phyloP scores from a whole-genome alignment of 2,888 invertebrate genomes.

The Ophion obscuratus region DNA sequence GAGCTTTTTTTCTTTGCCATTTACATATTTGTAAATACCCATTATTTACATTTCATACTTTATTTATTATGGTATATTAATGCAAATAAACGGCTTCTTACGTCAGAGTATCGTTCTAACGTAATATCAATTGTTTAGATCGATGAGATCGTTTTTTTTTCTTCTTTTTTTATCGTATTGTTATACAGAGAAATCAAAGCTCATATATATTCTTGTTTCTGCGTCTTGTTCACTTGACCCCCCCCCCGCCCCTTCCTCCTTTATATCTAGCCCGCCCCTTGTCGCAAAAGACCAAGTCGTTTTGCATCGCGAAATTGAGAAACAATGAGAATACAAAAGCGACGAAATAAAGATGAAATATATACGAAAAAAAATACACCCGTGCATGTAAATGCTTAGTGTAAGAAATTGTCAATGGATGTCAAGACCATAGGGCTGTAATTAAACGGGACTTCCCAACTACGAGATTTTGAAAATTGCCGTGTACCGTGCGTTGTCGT shows the following conservation, averaged over 20 bases:
- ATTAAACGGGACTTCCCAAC: slow-evolving; percentile 71
- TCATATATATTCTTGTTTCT: slow-evolving; percentile 75
- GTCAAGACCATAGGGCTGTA: slow-evolving; percentile 72
- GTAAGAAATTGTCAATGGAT: slow-evolving; percentile 74
- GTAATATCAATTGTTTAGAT: slow-evolving; percentile 83
- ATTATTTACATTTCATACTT: slow-evolving; percentile 83
- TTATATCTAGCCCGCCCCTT: slow-evolving; percentile 38
- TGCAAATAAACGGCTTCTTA: slow-evolving; percentile 73
- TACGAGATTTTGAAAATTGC: slow-evolving; percentile 71
- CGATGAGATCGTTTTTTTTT: slow-evolving; percentile 70
- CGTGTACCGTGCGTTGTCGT: slow-evolving; percentile 40
- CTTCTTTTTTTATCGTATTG: slow-evolving; percentile 71
- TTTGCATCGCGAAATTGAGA: slow-evolving; percentile 57
- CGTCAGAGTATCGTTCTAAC: slow-evolving; percentile 80
- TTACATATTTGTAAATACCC: slow-evolving; percentile 83
- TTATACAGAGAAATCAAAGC: slow-evolving; percentile 72
- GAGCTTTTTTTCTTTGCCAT: slow-evolving; percentile 82
- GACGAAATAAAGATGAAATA: slow-evolving; percentile 8
- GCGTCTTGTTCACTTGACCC: slow-evolving; percentile 69
- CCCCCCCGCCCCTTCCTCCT: neutral
- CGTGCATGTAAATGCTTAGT: slow-evolving; percentile 77
- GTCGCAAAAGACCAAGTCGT: slow-evolving; percentile 64
- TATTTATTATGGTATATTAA: slow-evolving; percentile 82
- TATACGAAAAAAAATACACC: slow-evolving; percentile 41
- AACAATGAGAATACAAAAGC: slow-evolving; percentile 1